Percentiles rank a stretch among this genome's conserved stretches.
Conservation (phyloP, 2,113 vertebrate genomes). For the Himantopus leucocephalus region DNA sequence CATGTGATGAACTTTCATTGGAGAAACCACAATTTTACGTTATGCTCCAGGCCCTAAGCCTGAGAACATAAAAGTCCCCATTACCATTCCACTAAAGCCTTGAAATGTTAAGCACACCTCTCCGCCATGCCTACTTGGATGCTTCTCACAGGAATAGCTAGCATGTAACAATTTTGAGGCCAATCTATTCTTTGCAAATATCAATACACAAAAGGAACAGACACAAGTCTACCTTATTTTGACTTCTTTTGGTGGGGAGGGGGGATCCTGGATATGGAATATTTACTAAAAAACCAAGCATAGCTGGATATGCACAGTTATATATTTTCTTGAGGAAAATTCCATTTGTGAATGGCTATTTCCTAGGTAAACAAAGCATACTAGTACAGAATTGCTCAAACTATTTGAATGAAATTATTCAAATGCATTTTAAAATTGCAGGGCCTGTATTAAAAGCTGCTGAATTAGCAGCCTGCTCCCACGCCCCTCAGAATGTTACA, state of each 20-base stretch:
- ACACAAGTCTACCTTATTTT: neutral
- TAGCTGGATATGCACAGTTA: neutral
- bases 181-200: neutral
- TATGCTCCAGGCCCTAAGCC: neutral
- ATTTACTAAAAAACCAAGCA: neutral
- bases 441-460: neutral
- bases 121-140: neutral
- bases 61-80: neutral
- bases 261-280: neutral
- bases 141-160: neutral
- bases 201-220: neutral
- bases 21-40: neutral
- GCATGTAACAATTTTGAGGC: neutral
- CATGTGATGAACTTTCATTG: fast-evolving
- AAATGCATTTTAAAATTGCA: neutral
- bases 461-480: neutral
- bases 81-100: neutral
- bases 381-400: neutral
- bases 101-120: neutral
- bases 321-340: neutral
- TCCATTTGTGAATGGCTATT: neutral
- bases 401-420: neutral
- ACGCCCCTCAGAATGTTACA: neutral
- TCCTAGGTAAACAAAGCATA: neutral
- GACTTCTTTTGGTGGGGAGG: neutral